Percentiles rank a stretch among this genome's conserved stretches.
Evolutionary conservation across 2,113 vertebrate genomes (phyloP).

Genomic region (Cyrtonyx montezumae): DNA sequence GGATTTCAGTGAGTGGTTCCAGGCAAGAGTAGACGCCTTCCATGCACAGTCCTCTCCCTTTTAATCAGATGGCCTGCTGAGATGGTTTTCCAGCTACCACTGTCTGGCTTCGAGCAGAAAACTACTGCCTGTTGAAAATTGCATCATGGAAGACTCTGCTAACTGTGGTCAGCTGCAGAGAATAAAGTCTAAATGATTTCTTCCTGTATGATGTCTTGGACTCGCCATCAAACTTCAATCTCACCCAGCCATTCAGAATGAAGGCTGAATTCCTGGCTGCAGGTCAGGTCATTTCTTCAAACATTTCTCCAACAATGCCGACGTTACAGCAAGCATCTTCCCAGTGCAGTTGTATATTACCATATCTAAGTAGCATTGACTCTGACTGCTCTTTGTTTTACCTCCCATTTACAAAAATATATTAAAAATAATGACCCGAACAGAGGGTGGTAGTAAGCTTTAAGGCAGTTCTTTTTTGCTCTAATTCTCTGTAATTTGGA

Average conservation of each 20-base stretch:
- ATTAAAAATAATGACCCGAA: neutral
- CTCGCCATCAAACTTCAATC: neutral
- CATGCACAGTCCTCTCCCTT: neutral
- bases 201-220: neutral
- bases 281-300: neutral
- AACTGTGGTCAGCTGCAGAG: neutral
- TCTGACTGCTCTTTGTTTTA: neutral
- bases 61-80: neutral
- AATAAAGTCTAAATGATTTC: conserved; percentile 5
- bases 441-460: neutral
- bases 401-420: neutral
- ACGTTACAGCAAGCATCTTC: neutral
- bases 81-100: neutral
- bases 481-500: neutral
- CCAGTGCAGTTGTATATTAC: neutral
- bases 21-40: conserved; percentile 29
- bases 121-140: neutral
- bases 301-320: neutral
- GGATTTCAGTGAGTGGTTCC: conserved; percentile 78
- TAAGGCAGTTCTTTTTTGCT: neutral
- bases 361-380: neutral
- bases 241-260: neutral
- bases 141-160: neutral
- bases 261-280: neutral
- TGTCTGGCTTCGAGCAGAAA: neutral